A percentile compares a stretch with the other conserved stretches of the same genome.
These are phyloP conservation scores for Aphelenchoides fujianensis DNA, from an alignment of 1,140 invertebrate species.

Conservation along the genomic window DNA sequence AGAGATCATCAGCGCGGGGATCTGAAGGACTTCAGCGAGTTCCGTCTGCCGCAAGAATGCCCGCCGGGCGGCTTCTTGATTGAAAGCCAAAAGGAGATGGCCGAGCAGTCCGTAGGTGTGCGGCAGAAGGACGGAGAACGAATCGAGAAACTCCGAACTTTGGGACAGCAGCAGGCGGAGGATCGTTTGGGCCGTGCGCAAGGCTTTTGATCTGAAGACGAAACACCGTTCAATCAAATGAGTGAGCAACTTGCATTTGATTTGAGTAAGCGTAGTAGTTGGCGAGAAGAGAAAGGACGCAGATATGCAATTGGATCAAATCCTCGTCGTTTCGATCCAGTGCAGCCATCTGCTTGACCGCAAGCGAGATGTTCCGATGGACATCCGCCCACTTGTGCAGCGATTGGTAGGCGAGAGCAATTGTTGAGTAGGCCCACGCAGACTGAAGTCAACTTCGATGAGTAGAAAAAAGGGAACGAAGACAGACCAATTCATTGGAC, in stretches of 20 bases:
- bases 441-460: no score
- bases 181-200: not conserved
- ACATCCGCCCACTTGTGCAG: not conserved
- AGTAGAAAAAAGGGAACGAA: no score
- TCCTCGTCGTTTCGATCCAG: not conserved
- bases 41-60: not conserved
- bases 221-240: not conserved
- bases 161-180: not conserved
- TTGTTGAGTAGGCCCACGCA: slow-evolving; percentile 12
- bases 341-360: not conserved
- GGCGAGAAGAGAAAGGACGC: not conserved
- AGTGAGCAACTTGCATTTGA: not conserved
- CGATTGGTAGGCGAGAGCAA: not conserved
- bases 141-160: not conserved
- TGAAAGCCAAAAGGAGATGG: not conserved
- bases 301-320: not conserved
- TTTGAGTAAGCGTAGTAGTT: slow-evolving; percentile 3
- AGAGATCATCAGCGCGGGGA: not conserved
- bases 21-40: not conserved
- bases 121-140: not conserved
- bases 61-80: not conserved
- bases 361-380: not conserved
- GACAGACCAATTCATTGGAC: not conserved
- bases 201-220: slow-evolving; percentile 10
- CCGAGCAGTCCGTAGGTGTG: not conserved